These are phyloP conservation scores for Ceyx margarethae DNA, from an alignment of 2,113 vertebrate genomes.

Conservation along the genomic window DNA sequence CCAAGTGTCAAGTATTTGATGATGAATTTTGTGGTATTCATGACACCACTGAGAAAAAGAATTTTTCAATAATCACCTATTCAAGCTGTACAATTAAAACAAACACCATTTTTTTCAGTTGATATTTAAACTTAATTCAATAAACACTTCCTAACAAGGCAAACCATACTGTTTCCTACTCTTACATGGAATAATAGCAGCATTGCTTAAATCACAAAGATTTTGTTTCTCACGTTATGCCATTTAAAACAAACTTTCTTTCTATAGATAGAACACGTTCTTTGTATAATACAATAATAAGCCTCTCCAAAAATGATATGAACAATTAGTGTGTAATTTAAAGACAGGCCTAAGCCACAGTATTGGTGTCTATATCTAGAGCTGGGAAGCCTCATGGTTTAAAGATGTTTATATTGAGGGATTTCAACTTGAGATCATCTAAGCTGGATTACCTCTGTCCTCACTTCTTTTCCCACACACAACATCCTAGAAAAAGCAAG, in stretches of 20 bases:
- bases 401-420: slow-evolving; percentile 1
- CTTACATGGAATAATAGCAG: background rate
- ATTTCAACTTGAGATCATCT: background rate
- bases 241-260: slow-evolving; percentile 40
- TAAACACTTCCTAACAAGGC: slow-evolving; percentile 11
- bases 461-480: slow-evolving; percentile 2
- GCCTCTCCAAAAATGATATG: slow-evolving; percentile 10
- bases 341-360: background rate
- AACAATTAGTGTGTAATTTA: background rate
- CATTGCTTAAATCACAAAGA: background rate
- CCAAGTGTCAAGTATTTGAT: background rate
- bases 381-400: background rate
- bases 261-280: background rate
- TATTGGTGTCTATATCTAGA: background rate
- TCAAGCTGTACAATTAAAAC: slow-evolving; percentile 6
- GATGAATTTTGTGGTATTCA: background rate
- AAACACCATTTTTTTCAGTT: background rate
- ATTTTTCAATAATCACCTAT: slow-evolving; percentile 7
- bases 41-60: background rate
- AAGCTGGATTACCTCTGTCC: background rate
- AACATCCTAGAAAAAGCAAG: background rate
- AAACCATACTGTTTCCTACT: slow-evolving; percentile 16
- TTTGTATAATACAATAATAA: background rate
- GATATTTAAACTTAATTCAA: slow-evolving; percentile 48
- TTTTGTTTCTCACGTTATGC: slow-evolving; percentile 17